Evolutionary conservation across 92 coral and sea anemone genomes (phyloP).

Genomic region (Umimayanthus chanpuru): DNA sequence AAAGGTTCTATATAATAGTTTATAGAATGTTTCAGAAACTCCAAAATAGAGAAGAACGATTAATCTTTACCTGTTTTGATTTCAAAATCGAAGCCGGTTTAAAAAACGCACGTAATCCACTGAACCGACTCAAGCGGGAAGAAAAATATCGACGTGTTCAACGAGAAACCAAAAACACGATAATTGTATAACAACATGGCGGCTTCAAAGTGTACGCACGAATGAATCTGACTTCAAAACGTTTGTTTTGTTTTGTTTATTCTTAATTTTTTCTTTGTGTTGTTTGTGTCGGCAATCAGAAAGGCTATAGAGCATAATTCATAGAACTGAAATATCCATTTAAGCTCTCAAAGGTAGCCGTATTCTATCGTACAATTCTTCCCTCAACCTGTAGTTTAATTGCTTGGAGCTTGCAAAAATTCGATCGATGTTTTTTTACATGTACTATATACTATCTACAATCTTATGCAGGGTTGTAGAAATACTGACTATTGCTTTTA

Average conservation of each 20-base stretch:
- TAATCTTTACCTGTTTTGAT: neutral
- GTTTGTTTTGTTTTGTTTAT: neutral
- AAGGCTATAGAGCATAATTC: neutral
- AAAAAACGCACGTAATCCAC: neutral
- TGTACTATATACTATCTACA: too few species aligned
- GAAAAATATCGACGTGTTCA: slow-evolving; percentile 33
- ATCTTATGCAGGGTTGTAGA: too few species aligned
- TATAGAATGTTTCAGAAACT: neutral
- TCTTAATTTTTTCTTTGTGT: neutral
- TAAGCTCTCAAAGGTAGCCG: neutral
- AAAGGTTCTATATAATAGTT: neutral
- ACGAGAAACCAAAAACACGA: slow-evolving; percentile 13
- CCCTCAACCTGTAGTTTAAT: neutral
- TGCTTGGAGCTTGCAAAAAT: neutral
- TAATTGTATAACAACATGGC: slow-evolving; percentile 12
- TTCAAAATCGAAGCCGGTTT: neutral
- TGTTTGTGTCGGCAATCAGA: neutral
- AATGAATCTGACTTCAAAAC: neutral
- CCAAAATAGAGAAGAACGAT: neutral
- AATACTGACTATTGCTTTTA: neutral
- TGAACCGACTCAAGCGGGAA: slow-evolving; percentile 26
- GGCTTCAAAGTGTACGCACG: neutral
- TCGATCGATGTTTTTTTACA: too few species aligned
- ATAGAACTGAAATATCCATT: neutral
- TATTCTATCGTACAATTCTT: too few species aligned